phyloP scores from a whole-genome alignment of 2,888 invertebrate genomes.

The Ophraella communa region DNA sequence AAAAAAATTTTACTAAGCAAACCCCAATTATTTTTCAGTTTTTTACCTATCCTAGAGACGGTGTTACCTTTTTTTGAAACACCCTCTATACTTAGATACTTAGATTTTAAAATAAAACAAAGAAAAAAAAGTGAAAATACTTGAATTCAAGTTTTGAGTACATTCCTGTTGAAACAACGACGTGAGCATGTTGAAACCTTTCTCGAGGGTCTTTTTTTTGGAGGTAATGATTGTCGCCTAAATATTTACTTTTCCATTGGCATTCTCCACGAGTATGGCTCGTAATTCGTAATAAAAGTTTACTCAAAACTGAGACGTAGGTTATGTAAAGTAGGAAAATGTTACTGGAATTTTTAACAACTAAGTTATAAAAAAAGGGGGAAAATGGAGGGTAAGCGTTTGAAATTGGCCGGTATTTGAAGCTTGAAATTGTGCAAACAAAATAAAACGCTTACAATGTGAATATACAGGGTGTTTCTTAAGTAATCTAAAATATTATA shows the following conservation, averaged over 20 bases:
- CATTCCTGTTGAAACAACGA: neutral
- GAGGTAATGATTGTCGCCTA: conserved; percentile 10
- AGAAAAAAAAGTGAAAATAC: too few relatives aligned
- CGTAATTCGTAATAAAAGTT: conserved; percentile 1
- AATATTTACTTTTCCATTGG: conserved; percentile 19
- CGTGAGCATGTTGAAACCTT: neutral
- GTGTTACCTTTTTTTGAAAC: too few relatives aligned
- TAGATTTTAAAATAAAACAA: too few relatives aligned
- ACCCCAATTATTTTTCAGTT: too few relatives aligned
- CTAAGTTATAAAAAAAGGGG: neutral
- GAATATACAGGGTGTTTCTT: too few relatives aligned
- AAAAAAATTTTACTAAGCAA: too few relatives aligned
- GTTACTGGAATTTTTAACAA: neutral
- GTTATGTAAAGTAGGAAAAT: neutral
- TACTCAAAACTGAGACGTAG: neutral
- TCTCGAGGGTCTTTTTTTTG: neutral
- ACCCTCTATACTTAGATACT: too few relatives aligned
- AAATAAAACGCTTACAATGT: too few relatives aligned
- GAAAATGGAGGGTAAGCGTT: neutral
- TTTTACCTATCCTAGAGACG: too few relatives aligned
- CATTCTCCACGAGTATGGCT: neutral
- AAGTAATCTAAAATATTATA: too few relatives aligned
- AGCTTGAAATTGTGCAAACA: too few relatives aligned
- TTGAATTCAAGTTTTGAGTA: neutral
- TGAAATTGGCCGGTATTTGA: neutral